These are phyloP conservation scores for Sialia sialis DNA, from an alignment of 2,113 vertebrate species.

Conservation along the genomic window DNA sequence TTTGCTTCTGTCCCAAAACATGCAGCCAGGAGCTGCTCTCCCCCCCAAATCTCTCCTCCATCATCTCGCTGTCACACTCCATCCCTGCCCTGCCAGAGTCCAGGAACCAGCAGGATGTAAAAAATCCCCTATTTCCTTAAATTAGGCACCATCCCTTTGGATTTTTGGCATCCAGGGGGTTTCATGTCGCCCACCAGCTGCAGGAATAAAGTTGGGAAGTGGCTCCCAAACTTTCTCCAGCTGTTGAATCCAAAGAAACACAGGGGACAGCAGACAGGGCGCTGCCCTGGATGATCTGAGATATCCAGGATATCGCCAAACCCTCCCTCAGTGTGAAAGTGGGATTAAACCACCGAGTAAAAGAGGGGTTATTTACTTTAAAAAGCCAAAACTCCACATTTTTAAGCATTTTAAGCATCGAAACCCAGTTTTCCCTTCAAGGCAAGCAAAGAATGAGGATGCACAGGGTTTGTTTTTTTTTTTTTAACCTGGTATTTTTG, in stretches of 20 bases:
- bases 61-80: background rate
- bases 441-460: background rate
- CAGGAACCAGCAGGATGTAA: background rate
- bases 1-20: background rate
- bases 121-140: background rate
- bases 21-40: background rate
- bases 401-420: accelerated
- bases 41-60: background rate
- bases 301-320: background rate
- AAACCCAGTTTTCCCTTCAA: background rate
- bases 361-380: background rate
- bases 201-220: background rate
- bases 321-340: accelerated
- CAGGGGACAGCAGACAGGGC: accelerated
- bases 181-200: accelerated
- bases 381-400: background rate
- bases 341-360: background rate
- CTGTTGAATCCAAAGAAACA: background rate
- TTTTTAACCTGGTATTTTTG: background rate
- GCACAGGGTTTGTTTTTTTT: background rate
- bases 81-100: background rate
- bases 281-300: background rate
- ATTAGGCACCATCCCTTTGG: background rate
- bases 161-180: background rate
- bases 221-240: background rate